A percentile compares a stretch with the other conserved stretches of the same genome.
These are phyloP conservation scores for Andricus curvator DNA, from an alignment of 2,888 invertebrate genomes.

Conservation along the genomic window DNA sequence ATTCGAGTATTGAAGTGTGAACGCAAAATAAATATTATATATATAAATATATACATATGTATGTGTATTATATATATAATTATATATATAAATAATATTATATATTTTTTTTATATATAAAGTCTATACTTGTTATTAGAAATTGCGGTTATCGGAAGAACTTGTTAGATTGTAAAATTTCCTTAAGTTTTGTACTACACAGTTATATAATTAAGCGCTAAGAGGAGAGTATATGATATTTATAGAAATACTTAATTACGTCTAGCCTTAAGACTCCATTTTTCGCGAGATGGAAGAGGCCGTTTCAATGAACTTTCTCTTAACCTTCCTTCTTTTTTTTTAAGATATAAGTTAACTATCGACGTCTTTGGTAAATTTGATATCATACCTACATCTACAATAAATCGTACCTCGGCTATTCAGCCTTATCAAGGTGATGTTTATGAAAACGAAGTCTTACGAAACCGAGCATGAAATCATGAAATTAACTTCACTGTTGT, in stretches of 20 bases:
- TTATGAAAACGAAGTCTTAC: background rate
- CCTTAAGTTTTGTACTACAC: conserved; percentile 69
- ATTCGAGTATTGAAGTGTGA: conserved; percentile 56
- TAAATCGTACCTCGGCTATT: background rate
- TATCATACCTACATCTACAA: background rate
- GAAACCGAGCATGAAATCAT: background rate
- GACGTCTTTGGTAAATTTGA: conserved; percentile 52
- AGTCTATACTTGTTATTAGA: conserved; percentile 75
- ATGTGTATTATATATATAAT: conserved; percentile 51
- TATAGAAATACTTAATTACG: conserved; percentile 63
- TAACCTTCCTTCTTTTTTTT: conserved; percentile 51
- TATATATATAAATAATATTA: conserved; percentile 1
- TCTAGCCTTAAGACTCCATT: conserved; percentile 59
- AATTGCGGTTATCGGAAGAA: conserved; percentile 69
- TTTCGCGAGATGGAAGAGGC: conserved; percentile 49
- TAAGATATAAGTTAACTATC: conserved; percentile 44
- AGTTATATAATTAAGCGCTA: conserved; percentile 66
- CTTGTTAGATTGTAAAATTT: conserved; percentile 69
- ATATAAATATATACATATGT: conserved; percentile 59
- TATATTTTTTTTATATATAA: conserved; percentile 67
- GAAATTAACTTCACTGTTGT: background rate
- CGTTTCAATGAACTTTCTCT: conserved; percentile 56
- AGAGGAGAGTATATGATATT: conserved; percentile 65
- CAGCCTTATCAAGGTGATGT: conserved; percentile 1
- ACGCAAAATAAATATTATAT: conserved; percentile 67